Evolutionary conservation across 2,888 invertebrate species (phyloP).

Genomic region (Argyresthia goedartella): DNA sequence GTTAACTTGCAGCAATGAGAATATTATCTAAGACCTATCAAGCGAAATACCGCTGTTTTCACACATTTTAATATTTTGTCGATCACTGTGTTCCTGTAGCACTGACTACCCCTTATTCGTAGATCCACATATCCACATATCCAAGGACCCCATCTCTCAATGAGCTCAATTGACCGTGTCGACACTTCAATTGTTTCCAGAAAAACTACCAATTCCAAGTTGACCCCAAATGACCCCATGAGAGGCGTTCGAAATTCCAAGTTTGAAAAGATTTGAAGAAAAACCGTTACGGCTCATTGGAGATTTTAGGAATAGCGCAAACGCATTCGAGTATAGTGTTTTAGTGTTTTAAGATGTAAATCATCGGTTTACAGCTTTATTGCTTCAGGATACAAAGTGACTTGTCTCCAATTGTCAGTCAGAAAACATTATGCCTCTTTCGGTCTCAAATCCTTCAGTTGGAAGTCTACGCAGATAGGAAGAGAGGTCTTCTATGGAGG

Average conservation of each 20-base stretch:
- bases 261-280: background rate
- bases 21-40: too few species aligned
- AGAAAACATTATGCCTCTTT: too few species aligned
- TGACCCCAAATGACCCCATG: constrained; percentile 1
- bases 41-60: too few species aligned
- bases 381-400: background rate
- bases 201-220: background rate
- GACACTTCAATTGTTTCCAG: constrained; percentile 2
- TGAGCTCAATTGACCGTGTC: constrained; percentile 42
- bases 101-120: too few species aligned
- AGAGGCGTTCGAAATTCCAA: constrained; percentile 1
- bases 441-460: too few species aligned
- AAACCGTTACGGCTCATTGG: background rate
- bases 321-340: background rate
- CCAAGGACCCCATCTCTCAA: background rate
- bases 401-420: too few species aligned
- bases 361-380: background rate
- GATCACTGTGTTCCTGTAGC: too few species aligned
- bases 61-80: too few species aligned
- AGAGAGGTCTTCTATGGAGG: too few species aligned
- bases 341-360: background rate
- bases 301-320: background rate
- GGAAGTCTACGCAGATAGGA: too few species aligned
- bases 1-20: too few species aligned
- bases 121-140: background rate